Evolutionary conservation across 30 jellyfish, hydroid and myxozoan species (phyloP).

Genomic region (Aurelia aurita complex sp. Pacific): DNA sequence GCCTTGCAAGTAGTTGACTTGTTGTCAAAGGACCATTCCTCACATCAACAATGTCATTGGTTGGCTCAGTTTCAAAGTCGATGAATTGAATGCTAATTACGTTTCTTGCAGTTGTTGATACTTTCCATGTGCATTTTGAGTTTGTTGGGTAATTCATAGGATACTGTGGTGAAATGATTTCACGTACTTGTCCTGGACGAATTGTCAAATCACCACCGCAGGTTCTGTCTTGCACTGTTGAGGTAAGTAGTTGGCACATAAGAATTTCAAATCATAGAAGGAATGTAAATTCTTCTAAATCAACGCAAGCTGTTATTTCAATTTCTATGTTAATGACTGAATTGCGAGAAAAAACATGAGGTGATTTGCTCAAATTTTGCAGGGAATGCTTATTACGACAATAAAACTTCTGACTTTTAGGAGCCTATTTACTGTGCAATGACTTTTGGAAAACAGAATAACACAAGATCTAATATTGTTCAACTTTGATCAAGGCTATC

Average conservation of each 20-base stretch:
- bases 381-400: too few relatives aligned
- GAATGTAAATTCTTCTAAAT: too few relatives aligned
- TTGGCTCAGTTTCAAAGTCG: slow-evolving; percentile 86
- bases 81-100: slow-evolving; percentile 63
- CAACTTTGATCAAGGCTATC: too few relatives aligned
- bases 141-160: slow-evolving; percentile 79
- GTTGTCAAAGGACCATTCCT: slow-evolving; percentile 70
- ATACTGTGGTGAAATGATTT: slow-evolving; percentile 77
- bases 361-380: too few relatives aligned
- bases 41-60: slow-evolving; percentile 79
- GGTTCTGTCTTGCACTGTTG: slow-evolving; percentile 30
- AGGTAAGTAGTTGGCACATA: background rate
- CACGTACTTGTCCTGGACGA: slow-evolving; percentile 31
- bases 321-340: too few relatives aligned
- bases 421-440: too few relatives aligned
- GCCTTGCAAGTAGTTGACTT: slow-evolving; percentile 43
- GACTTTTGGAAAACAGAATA: too few relatives aligned
- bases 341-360: too few relatives aligned
- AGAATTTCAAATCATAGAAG: too few relatives aligned
- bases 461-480: too few relatives aligned
- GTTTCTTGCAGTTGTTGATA: slow-evolving; percentile 44
- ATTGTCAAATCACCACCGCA: slow-evolving; percentile 58
- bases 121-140: slow-evolving; percentile 78
- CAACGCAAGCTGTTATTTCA: too few relatives aligned
- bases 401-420: too few relatives aligned